Percentiles rank a stretch among this genome's conserved stretches.
phyloP scores from a whole-genome alignment of 2,888 invertebrate species.

The Drosophila neotestacea region DNA sequence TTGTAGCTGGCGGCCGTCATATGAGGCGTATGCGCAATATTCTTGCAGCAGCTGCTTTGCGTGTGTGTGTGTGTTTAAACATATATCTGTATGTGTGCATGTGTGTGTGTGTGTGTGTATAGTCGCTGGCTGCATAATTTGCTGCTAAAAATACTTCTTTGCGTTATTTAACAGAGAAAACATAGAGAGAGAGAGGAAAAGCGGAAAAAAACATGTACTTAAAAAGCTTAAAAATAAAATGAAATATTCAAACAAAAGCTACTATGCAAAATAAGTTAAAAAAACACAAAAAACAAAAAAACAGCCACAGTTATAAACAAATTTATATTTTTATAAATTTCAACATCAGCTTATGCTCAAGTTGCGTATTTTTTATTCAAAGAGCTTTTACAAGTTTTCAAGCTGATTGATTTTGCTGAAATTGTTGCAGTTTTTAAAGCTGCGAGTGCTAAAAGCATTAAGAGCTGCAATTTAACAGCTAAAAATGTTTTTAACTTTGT shows the following conservation, averaged over 20 bases:
- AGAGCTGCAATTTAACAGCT: slow-evolving; percentile 2
- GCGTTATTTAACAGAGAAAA: slow-evolving; percentile 32
- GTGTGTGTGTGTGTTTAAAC: slow-evolving; percentile 31
- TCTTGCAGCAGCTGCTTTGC: slow-evolving; percentile 49
- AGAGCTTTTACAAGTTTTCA: neutral
- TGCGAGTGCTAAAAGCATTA: neutral
- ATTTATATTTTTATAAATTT: slow-evolving; percentile 2
- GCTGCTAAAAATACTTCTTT: slow-evolving; percentile 75
- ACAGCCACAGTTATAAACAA: neutral
- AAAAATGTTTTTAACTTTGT: neutral
- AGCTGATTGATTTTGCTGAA: neutral
- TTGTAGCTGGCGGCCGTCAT: slow-evolving; percentile 52
- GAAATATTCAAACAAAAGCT: slow-evolving; percentile 12
- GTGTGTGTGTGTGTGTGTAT: slow-evolving; percentile 23
- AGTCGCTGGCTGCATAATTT: slow-evolving; percentile 58
- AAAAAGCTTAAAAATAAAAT: slow-evolving; percentile 14
- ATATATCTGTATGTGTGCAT: slow-evolving; percentile 28
- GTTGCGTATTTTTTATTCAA: neutral
- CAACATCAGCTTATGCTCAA: neutral
- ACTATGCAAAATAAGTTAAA: neutral
- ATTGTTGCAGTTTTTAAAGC: neutral
- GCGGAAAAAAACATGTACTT: slow-evolving; percentile 9
- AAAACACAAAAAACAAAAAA: neutral
- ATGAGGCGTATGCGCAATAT: slow-evolving; percentile 59
- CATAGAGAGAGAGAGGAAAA: neutral